phyloP scores from a whole-genome alignment of 2,888 invertebrate genomes.

The Brassicogethes aeneus region DNA sequence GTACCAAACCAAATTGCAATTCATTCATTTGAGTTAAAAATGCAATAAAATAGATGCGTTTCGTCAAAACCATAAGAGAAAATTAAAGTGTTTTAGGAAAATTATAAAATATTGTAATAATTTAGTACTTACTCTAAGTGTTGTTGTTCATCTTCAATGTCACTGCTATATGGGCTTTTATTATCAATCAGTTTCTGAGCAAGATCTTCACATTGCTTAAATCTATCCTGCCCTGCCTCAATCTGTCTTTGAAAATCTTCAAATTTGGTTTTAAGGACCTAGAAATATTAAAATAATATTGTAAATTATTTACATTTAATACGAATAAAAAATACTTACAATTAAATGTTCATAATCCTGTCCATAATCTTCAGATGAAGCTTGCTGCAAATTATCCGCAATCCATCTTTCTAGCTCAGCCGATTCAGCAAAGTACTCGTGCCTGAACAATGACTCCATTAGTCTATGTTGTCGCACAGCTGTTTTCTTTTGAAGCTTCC shows the following conservation, averaged over 20 bases:
- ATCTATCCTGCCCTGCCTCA: conserved; percentile 82
- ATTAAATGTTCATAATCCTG: conserved; percentile 87
- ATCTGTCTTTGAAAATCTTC: conserved; percentile 88
- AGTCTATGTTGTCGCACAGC: conserved; percentile 72
- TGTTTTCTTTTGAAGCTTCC: conserved; percentile 71
- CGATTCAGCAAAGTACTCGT: conserved; percentile 86
- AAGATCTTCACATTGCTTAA: conserved; percentile 81
- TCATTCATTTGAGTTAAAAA: too few relatives aligned
- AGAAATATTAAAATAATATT: conserved; percentile 22
- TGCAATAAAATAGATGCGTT: too few relatives aligned
- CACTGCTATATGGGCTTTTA: conserved; percentile 76
- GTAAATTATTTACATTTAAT: background rate
- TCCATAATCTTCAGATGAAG: conserved; percentile 88
- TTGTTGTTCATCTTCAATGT: conserved; percentile 79
- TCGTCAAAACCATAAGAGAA: too few relatives aligned
- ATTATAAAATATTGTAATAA: too few relatives aligned
- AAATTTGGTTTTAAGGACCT: conserved; percentile 81
- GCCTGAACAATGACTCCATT: conserved; percentile 81
- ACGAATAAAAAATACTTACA: conserved; percentile 38
- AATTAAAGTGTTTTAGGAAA: too few relatives aligned
- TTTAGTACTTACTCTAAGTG: conserved; percentile 62
- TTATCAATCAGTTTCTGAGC: conserved; percentile 81
- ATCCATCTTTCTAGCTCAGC: conserved; percentile 90
- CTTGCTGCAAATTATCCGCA: conserved; percentile 78
- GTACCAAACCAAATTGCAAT: too few relatives aligned